Evolutionary conservation across 2,113 vertebrate species (phyloP), one percentile per base, ranked within the genome.

Genomic region (Calonectris borealis): DNA sequence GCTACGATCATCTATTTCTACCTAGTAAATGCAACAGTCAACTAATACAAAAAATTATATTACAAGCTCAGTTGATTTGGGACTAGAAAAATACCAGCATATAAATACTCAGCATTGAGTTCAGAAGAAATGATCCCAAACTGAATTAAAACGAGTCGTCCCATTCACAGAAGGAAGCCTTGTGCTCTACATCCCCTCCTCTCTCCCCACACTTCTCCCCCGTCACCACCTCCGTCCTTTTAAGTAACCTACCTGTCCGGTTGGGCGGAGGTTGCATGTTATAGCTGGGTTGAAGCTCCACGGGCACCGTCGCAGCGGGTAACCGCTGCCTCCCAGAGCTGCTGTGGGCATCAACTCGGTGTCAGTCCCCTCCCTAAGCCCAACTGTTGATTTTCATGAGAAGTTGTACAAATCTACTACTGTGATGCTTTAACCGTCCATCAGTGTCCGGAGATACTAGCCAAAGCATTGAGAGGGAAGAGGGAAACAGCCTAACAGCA

Each of bases 251-350:
- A 75, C 70, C 70, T 51, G 46, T 10, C 51, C 1, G 9, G 38
- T 1, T 18, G 7, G 64, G 78, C 38, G 66, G 32, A 69, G 21
- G 4, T 6, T 6, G n/a, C 12, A 2, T 0, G 0, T 21, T 42
- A 7, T 2, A 61, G 52, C 22, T 31, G 57, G 48, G 38, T 6
- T 40, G 58, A 19, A 76, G 76, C 36, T 81, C 46, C n/a, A 8
- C 0, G 2, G 29, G 44, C 16, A 42, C 25, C 3, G 15, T 6
- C 0, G 0, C n/a, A 58, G 70, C 4, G 0, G 32, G n/a, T 31
- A 36, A 62, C 40, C 0, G 0, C 13, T 8, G 24, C 66, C 76
- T 80, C 29, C 69, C 54, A 72, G n/a, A 52, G 40, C 40, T 8
- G 60, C 70, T 46, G 62, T 1, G 1, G 48, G 24, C n/a, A 73